These are phyloP conservation scores for Budorcas taxicolor DNA, from an alignment of 2,113 vertebrate genomes.

Conservation along the genomic window DNA sequence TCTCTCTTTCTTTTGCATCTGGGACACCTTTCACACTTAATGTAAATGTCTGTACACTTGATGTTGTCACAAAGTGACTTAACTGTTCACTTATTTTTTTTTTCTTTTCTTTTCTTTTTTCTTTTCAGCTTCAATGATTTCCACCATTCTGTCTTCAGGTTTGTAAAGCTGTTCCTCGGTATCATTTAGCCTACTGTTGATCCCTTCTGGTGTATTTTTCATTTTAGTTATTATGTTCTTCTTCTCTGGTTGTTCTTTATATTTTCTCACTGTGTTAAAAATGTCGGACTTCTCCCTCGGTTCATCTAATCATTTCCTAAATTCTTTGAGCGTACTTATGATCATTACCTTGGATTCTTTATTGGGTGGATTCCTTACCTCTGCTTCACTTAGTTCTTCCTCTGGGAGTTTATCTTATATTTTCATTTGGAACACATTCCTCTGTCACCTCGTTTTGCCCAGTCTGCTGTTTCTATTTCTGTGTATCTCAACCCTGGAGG, in stretches of 20 bases:
- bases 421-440: neutral
- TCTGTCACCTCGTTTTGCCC: neutral
- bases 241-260: neutral
- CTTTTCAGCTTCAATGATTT: neutral
- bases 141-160: neutral
- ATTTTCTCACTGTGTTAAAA: neutral
- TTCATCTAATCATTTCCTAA: neutral
- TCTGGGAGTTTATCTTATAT: neutral
- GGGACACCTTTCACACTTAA: neutral
- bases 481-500: neutral
- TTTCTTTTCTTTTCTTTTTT: neutral
- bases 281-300: neutral
- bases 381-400: neutral
- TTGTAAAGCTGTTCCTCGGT: neutral
- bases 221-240: neutral
- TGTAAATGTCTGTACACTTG: neutral
- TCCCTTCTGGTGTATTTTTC: neutral
- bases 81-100: neutral
- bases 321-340: neutral
- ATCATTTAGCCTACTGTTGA: neutral
- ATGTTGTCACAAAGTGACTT: neutral
- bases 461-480: neutral
- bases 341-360: neutral
- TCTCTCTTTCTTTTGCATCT: neutral
- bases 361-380: neutral